Evolutionary conservation across 2,888 invertebrate genomes (phyloP).

Genomic region (Apamea epomidion): DNA sequence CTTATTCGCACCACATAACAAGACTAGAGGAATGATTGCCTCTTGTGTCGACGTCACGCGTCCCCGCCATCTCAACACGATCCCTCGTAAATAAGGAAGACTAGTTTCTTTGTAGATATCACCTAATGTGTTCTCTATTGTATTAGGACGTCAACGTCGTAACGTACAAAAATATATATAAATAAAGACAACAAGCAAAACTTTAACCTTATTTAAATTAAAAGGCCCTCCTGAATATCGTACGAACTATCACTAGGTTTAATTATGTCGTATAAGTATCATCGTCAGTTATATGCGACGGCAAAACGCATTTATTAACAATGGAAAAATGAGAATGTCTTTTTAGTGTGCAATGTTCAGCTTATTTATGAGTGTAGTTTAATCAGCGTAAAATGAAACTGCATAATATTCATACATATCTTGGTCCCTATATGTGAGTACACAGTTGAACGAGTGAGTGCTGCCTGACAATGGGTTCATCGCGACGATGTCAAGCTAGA

Average conservation of each 20-base stretch:
- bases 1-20: conserved; percentile 89
- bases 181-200: conserved; percentile 89
- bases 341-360: conserved; percentile 78
- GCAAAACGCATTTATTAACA: conserved; percentile 70
- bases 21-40: conserved; percentile 90
- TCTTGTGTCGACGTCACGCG: conserved; percentile 82
- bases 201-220: conserved; percentile 85
- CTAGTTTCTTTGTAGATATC: conserved; percentile 90
- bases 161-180: conserved; percentile 86
- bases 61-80: conserved; percentile 71
- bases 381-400: conserved; percentile 69
- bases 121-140: conserved; percentile 86
- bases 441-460: conserved; percentile 70
- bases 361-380: conserved; percentile 58
- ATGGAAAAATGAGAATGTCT: conserved; percentile 84
- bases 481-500: conserved; percentile 66
- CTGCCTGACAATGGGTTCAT: conserved; percentile 58
- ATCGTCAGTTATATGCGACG: conserved; percentile 73
- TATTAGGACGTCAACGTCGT: conserved; percentile 81
- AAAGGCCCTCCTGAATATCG: conserved; percentile 87
- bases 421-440: conserved; percentile 83
- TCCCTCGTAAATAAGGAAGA: conserved; percentile 88
- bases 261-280: conserved; percentile 75
- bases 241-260: conserved; percentile 83
- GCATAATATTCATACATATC: conserved; percentile 69